A percentile compares a stretch with the other conserved stretches of the same genome.
Conservation (phyloP, 2,888 invertebrate genomes). For the Scaptodrosophila latifasciaeformis region DNA sequence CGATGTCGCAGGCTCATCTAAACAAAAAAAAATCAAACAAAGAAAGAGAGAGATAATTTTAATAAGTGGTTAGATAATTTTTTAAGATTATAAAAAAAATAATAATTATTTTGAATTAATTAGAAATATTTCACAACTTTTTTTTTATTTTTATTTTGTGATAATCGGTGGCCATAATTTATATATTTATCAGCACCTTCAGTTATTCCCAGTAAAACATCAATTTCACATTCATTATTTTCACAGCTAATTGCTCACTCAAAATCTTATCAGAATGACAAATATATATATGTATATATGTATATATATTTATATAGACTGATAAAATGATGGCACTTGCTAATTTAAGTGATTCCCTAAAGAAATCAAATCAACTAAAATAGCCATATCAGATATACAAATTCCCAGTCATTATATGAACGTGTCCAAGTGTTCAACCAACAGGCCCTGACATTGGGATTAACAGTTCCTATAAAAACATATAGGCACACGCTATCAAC, state of each 20-base stretch:
- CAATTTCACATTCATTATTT: constrained; percentile 6
- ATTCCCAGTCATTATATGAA: constrained; percentile 19
- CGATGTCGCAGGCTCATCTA: constrained; percentile 70
- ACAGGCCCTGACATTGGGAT: too few relatives aligned
- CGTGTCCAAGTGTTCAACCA: too few relatives aligned
- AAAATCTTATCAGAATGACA: constrained; percentile 19
- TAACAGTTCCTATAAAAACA: too few relatives aligned
- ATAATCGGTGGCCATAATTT: neutral
- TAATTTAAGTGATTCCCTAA: constrained; percentile 16
- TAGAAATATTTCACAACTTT: too few relatives aligned
- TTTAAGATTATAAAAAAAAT: neutral
- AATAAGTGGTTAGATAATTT: neutral
- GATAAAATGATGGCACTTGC: constrained; percentile 2
- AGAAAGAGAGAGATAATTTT: neutral
- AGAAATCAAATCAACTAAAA: constrained; percentile 10
- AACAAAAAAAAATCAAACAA: too few relatives aligned
- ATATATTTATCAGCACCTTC: too few relatives aligned
- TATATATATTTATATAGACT: too few relatives aligned
- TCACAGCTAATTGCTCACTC: constrained; percentile 24
- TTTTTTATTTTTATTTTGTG: neutral
- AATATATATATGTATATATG: neutral
- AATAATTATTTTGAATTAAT: too few relatives aligned
- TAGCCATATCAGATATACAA: too few relatives aligned
- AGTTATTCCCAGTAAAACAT: too few relatives aligned
- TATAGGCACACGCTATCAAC: constrained; percentile 33